Conservation (phyloP, 2,113 vertebrate species). For the Ophthalmolycus amberensis region DNA sequence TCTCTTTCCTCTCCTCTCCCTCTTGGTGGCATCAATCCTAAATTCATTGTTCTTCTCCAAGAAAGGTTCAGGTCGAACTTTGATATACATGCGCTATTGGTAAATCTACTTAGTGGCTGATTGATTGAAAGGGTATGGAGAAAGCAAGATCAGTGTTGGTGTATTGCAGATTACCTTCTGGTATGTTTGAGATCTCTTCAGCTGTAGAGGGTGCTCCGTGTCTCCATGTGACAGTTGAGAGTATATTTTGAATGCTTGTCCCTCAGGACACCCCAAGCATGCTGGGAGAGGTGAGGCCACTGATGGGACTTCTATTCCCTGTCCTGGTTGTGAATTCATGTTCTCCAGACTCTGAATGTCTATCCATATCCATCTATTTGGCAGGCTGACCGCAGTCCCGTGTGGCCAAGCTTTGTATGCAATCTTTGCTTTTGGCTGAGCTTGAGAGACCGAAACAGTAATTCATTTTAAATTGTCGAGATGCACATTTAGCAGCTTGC, state of each 20-base stretch:
- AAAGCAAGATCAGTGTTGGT: constrained; percentile 37
- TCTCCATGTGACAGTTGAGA: constrained; percentile 77
- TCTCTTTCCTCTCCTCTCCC: constrained; percentile 77
- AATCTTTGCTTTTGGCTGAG: constrained; percentile 61
- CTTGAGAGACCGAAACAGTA: constrained; percentile 59
- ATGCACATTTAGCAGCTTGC: constrained; percentile 66
- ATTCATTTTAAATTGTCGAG: constrained; percentile 68
- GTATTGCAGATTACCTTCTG: constrained; percentile 52
- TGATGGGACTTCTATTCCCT: constrained; percentile 82
- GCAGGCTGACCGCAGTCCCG: constrained; percentile 68
- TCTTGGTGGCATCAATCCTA: constrained; percentile 71
- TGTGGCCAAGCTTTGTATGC: constrained; percentile 66
- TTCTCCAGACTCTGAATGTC: constrained; percentile 76
- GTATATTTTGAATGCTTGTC: constrained; percentile 75
- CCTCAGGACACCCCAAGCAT: constrained; percentile 75
- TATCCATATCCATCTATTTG: constrained; percentile 77
- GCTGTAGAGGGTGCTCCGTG: constrained; percentile 56
- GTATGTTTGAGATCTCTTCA: constrained; percentile 61
- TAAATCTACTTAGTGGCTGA: constrained; percentile 64
- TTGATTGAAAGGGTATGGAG: constrained; percentile 64
- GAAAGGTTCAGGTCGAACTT: constrained; percentile 61
- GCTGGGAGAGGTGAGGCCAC: constrained; percentile 82
- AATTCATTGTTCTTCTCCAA: constrained; percentile 73
- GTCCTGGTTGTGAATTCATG: constrained; percentile 82
- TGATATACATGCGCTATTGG: constrained; percentile 53